A percentile compares a stretch with the other conserved stretches of the same genome.
Evolutionary conservation across 2,888 invertebrate genomes (phyloP).

Genomic region (Boloria euphrosyne): DNA sequence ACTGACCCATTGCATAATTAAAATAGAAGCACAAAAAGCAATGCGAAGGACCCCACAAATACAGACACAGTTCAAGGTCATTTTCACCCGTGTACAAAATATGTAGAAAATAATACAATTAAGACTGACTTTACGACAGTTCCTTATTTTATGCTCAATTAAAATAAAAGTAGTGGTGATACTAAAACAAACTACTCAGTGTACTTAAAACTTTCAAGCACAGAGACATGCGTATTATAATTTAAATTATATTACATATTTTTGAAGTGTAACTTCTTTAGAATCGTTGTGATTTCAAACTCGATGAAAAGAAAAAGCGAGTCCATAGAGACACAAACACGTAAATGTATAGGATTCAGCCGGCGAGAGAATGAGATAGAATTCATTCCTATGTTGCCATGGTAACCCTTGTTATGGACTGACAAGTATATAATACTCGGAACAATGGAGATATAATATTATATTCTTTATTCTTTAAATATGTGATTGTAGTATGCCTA

Average conservation of each 20-base stretch:
- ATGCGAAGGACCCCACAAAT: slow-evolving; percentile 49
- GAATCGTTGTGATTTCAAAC: too few relatives aligned
- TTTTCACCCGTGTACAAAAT: slow-evolving; percentile 28
- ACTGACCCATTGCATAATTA: slow-evolving; percentile 49
- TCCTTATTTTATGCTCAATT: slow-evolving; percentile 33
- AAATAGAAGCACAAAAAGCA: slow-evolving; percentile 65
- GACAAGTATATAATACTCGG: too few relatives aligned
- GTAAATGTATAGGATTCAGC: too few relatives aligned
- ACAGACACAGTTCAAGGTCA: slow-evolving; percentile 37
- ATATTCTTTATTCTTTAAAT: too few relatives aligned
- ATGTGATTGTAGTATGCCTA: too few relatives aligned
- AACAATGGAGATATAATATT: too few relatives aligned
- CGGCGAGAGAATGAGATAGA: too few relatives aligned
- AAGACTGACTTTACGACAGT: slow-evolving; percentile 27
- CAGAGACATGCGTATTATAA: slow-evolving; percentile 23
- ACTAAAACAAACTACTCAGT: slow-evolving; percentile 37
- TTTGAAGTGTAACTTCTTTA: too few relatives aligned
- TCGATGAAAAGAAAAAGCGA: too few relatives aligned
- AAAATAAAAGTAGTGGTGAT: slow-evolving; percentile 32
- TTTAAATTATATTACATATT: background rate
- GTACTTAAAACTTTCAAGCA: slow-evolving; percentile 38
- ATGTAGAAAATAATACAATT: slow-evolving; percentile 26
- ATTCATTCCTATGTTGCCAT: too few relatives aligned
- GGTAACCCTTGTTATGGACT: too few relatives aligned
- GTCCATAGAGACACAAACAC: too few relatives aligned